These are phyloP conservation scores for Fabriciana adippe DNA, from an alignment of 2,888 invertebrate genomes.

Conservation along the genomic window DNA sequence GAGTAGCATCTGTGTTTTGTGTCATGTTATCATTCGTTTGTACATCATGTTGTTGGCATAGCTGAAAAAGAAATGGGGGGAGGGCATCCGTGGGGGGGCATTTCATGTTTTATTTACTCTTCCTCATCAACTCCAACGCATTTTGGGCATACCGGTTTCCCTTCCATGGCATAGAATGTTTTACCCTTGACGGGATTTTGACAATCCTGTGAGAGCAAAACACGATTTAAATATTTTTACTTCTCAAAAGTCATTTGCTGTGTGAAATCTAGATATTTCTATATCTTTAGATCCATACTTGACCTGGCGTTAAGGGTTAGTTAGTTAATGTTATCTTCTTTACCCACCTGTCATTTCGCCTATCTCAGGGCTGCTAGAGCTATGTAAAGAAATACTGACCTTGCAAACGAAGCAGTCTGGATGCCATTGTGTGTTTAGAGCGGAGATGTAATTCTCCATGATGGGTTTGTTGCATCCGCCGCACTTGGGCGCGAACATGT, in stretches of 20 bases:
- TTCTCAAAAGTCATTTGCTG: conserved; percentile 8
- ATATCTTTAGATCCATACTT: conserved; percentile 55
- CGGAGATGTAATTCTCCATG: conserved; percentile 99
- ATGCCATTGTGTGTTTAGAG: conserved; percentile 98
- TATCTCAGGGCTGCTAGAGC: conserved; percentile 18
- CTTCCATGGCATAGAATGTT: conserved; percentile 98
- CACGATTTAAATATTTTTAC: conserved; percentile 39
- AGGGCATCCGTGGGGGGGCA: conserved; percentile 65
- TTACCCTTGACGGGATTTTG: conserved; percentile 95
- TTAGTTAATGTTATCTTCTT: conserved; percentile 32
- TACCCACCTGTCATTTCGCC: conserved; percentile 44
- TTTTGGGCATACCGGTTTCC: conserved; percentile 96
- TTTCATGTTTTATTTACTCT: conserved; percentile 75
- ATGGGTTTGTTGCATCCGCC: conserved; percentile 97
- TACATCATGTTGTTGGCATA: conserved; percentile 60
- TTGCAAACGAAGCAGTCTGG: conserved; percentile 99
- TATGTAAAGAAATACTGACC: conserved; percentile 84
- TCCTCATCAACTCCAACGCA: conserved; percentile 96
- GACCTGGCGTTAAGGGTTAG: conserved; percentile 56
- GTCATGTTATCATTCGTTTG: conserved; percentile 42
- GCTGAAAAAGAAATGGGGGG: conserved; percentile 76
- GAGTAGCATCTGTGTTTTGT: conserved; percentile 48
- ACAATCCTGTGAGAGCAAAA: conserved; percentile 89
- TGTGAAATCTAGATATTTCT: conserved; percentile 34
- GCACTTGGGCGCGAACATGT: conserved; percentile 99